Conservation (phyloP, 2,113 vertebrate species). For the Pluvianellus socialis region DNA sequence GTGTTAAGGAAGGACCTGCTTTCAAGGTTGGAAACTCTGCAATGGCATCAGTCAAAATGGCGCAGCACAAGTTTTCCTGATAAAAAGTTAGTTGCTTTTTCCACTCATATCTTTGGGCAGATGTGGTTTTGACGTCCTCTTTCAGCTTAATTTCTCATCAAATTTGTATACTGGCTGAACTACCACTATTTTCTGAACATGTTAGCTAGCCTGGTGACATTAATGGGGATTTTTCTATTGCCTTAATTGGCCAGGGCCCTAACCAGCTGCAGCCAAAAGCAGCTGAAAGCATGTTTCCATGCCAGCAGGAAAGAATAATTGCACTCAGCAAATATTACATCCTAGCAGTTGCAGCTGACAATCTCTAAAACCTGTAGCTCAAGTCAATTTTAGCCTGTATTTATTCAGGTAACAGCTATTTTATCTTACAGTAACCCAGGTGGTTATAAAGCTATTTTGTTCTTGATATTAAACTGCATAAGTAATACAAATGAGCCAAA, state of each 20-base stretch:
- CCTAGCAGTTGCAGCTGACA: background rate
- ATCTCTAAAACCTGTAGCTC: background rate
- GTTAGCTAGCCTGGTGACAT: background rate
- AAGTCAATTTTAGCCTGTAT: background rate
- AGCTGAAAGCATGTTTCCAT: conserved; percentile 12
- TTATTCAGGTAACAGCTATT: background rate
- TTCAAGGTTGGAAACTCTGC: background rate
- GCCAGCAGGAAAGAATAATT: conserved; percentile 36
- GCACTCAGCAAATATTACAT: background rate
- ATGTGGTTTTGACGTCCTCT: background rate
- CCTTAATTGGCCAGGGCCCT: background rate
- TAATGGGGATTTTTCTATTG: background rate
- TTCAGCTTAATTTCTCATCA: conserved; percentile 7
- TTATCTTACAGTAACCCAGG: background rate
- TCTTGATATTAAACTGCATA: background rate
- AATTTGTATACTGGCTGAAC: background rate
- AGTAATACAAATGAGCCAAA: background rate
- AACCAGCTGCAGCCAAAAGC: background rate
- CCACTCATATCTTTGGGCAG: background rate
- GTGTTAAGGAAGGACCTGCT: background rate
- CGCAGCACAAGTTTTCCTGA: background rate
- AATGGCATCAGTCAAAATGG: background rate
- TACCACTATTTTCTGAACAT: background rate
- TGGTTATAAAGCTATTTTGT: background rate
- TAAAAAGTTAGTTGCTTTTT: background rate